Conservation (phyloP, 2,797 vertebrate species). For the Acanthiza pusilla region DNA sequence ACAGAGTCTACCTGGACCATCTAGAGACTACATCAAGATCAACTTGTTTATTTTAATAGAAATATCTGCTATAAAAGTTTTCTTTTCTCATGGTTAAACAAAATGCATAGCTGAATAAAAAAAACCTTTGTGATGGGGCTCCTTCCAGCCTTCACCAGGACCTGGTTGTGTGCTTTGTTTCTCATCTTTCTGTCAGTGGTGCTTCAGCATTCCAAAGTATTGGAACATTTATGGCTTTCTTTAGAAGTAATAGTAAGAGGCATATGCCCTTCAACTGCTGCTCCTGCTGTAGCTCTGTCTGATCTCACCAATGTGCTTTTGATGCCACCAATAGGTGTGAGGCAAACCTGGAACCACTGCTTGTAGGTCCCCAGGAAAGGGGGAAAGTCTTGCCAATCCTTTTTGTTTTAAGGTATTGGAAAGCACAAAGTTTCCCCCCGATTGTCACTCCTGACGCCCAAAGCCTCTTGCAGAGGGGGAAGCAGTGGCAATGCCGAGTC, state of each 20-base stretch:
- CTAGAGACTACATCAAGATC: neutral
- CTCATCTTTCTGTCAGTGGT: neutral
- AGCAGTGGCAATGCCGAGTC: neutral
- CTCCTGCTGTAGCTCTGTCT: neutral
- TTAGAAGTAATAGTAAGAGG: neutral
- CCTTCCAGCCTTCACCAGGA: neutral
- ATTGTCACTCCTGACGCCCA: neutral
- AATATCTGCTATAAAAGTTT: neutral
- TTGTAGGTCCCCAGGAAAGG: neutral
- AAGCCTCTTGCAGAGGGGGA: neutral
- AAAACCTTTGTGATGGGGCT: neutral
- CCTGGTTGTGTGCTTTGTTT: neutral
- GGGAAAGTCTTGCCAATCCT: neutral
- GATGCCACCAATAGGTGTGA: fast-evolving
- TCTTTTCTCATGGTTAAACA: neutral
- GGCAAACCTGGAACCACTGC: neutral
- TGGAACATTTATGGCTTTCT: neutral
- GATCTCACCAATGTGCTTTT: neutral
- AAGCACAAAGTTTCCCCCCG: neutral
- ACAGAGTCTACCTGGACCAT: neutral
- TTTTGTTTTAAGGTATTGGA: neutral
- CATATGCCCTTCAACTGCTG: neutral
- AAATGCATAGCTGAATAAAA: neutral
- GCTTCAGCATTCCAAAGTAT: neutral
- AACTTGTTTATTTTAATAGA: neutral